Base-by-base conservation (phyloP, 2,113 vertebrate species). In the Spheniscus mendiculus region DNA sequence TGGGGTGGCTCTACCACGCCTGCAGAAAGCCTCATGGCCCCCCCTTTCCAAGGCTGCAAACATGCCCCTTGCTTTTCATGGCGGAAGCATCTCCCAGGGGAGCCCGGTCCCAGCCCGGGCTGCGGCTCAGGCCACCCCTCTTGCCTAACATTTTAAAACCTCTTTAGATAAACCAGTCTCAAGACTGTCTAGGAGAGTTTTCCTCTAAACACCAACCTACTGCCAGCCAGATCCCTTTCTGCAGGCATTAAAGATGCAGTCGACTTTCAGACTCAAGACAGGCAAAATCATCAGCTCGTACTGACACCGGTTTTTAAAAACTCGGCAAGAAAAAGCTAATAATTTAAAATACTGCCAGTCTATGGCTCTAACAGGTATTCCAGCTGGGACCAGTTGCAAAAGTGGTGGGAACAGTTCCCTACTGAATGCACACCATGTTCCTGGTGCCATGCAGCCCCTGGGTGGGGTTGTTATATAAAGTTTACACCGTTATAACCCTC, bases 51-150 rank as follows among this genome's bases (percentile, higher is more conserved):
- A 76, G 58, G n/a, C 49, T 36, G 26, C 1, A 4, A 11, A 56
- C 3, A 0, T 34, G 21, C 2, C 55, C 14, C 50, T 85, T 63
- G 61, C 23, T 85, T 79, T 53, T 40, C 3, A 20, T 0, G 1
- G 21, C 30, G 5, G 21, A 83, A 89, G 14, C 3, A 4, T 67
- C 32, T 67, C 62, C 19, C 61, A n/a, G 14, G 15, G 30, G 30
- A 66, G 17, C 34, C 16, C 4, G 1, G 26, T 56, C 40, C 36
- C 59, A 77, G n/a, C 9, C 40, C 4, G 5, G n/a, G 22, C 47
- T 29, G 49, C 0, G 13, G 49, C 34, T 77, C 47, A 36, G 71
- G 55, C 21, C 23, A 56, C 3, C 44, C 58, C 27, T 61, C 18
- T 76, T 3, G 1, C 42, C 25, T 30, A 55, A 63, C 5, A 12